These are phyloP conservation scores for Hyperoodon ampullatus DNA, from an alignment of 2,113 vertebrate genomes.

Conservation along the genomic window DNA sequence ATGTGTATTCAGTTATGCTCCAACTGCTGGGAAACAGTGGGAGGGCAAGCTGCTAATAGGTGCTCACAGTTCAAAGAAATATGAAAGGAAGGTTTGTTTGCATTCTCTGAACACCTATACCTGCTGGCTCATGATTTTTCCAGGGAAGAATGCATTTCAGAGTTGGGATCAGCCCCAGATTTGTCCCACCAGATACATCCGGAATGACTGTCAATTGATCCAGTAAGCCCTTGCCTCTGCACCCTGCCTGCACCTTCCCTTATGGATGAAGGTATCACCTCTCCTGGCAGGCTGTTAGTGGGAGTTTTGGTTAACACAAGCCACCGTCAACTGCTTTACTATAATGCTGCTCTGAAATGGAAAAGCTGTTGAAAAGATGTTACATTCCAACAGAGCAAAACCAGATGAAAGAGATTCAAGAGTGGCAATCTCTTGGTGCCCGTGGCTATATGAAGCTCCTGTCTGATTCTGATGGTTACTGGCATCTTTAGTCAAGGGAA, in stretches of 20 bases:
- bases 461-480: neutral
- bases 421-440: neutral
- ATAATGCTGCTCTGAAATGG: neutral
- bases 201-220: neutral
- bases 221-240: neutral
- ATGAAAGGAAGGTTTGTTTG: neutral
- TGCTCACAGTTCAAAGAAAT: neutral
- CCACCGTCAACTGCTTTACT: neutral
- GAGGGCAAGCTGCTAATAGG: neutral
- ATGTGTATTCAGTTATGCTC: accelerated
- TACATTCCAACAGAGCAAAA: neutral
- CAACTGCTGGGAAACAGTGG: neutral
- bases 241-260: neutral
- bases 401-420: neutral
- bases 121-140: neutral
- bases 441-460: neutral
- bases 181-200: neutral
- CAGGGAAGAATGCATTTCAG: neutral
- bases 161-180: neutral
- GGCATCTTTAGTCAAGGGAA: neutral
- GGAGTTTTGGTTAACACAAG: neutral
- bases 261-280: too few relatives aligned
- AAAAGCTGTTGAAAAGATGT: neutral
- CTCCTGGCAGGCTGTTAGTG: neutral
- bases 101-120: neutral